Percentiles rank a stretch among this genome's conserved stretches.
Evolutionary conservation across 2,113 vertebrate genomes (phyloP).

Genomic region (Perca schrenkii): DNA sequence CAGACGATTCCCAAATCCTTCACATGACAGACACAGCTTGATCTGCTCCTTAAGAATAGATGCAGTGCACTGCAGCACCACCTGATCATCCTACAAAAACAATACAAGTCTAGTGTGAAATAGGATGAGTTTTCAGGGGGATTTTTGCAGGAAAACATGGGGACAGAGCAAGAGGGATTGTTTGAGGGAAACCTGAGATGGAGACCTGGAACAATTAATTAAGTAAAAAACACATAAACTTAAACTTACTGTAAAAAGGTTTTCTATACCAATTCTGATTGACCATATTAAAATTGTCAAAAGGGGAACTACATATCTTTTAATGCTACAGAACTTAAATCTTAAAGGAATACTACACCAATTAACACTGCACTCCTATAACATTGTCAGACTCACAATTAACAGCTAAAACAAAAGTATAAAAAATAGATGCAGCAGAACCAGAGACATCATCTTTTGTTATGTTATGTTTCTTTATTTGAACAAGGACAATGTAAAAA

Average conservation of each 20-base stretch:
- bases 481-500: neutral
- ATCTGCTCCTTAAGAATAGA: slow-evolving; percentile 92
- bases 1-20: slow-evolving; percentile 93
- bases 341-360: neutral
- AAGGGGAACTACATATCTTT: neutral
- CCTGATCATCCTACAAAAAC: slow-evolving; percentile 86
- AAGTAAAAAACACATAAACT: neutral
- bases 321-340: neutral
- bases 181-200: neutral
- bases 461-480: neutral
- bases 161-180: neutral
- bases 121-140: neutral
- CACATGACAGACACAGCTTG: slow-evolving; percentile 92
- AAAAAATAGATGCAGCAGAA: neutral
- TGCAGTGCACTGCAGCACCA: slow-evolving; percentile 91
- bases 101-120: neutral
- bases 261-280: neutral
- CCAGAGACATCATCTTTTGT: neutral
- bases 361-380: neutral
- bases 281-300: neutral
- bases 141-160: neutral
- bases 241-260: neutral
- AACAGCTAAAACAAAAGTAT: neutral
- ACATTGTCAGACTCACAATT: neutral
- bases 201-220: neutral